A percentile compares a stretch with the other conserved stretches of the same genome.
These are phyloP conservation scores for Heliocidaris erythrogramma DNA, from an alignment of 35 echinoderm and acorn worm species.

Conservation along the genomic window DNA sequence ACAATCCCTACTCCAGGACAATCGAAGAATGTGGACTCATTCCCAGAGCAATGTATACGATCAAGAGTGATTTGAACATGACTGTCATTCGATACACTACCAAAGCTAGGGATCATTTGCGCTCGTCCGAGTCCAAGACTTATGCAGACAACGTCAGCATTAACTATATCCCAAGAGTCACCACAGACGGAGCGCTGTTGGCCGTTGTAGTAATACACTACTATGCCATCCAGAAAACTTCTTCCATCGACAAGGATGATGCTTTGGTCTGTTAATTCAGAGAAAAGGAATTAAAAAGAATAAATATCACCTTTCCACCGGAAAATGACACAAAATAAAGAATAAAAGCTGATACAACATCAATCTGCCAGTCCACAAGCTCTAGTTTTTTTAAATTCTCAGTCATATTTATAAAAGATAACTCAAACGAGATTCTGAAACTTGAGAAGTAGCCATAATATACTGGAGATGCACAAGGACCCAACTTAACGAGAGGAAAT, in stretches of 20 bases:
- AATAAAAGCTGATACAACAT: too few relatives aligned
- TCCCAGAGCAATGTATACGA: background rate
- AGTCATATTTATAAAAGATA: too few relatives aligned
- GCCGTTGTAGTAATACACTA: background rate
- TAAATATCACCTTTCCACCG: background rate
- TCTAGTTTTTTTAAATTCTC: too few relatives aligned
- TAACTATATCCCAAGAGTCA: background rate
- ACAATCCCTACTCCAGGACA: background rate
- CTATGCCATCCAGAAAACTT: background rate
- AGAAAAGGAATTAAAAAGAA: background rate
- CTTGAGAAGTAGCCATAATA: too few relatives aligned
- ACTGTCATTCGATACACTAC: background rate
- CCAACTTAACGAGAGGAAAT: too few relatives aligned
- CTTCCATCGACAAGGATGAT: background rate
- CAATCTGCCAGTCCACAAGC: too few relatives aligned
- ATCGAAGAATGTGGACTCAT: background rate
- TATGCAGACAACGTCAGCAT: background rate
- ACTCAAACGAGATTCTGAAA: too few relatives aligned
- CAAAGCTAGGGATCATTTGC: background rate
- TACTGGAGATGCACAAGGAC: too few relatives aligned
- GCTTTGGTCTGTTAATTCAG: background rate
- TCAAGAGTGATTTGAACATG: background rate
- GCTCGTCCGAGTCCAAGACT: background rate
- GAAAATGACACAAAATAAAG: too few relatives aligned
- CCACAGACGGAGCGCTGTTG: background rate